phyloP scores from a whole-genome alignment of 2,797 vertebrate species.

The Arctocebus calabarensis region DNA sequence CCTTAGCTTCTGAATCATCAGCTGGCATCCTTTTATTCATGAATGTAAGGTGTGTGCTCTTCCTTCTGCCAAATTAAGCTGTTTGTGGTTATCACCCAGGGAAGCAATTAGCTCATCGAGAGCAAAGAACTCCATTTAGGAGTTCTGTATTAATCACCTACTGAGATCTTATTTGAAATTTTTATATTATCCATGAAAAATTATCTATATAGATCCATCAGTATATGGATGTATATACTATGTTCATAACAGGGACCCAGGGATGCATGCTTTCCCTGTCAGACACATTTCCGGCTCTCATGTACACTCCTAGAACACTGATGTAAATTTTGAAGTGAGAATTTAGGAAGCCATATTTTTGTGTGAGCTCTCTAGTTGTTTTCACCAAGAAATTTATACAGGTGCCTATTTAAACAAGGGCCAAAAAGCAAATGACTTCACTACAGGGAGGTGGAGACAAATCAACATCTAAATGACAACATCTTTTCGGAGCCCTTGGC shows the following conservation, averaged over 20 bases:
- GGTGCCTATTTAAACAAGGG: slow-evolving; percentile 54
- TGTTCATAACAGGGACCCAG: neutral
- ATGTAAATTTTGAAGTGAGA: slow-evolving; percentile 52
- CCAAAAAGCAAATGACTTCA: slow-evolving; percentile 63
- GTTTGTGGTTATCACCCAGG: neutral
- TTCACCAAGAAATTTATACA: slow-evolving; percentile 52
- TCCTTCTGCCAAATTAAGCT: neutral
- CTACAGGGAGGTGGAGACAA: slow-evolving; percentile 20
- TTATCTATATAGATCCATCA: neutral
- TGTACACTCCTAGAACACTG: slow-evolving; percentile 41
- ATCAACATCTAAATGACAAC: slow-evolving; percentile 63
- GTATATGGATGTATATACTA: no score
- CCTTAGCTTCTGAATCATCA: rapidly evolving
- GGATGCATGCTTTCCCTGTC: neutral
- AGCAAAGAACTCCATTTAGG: neutral
- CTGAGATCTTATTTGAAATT: neutral
- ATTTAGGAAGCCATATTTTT: slow-evolving; percentile 60
- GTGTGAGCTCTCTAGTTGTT: slow-evolving; percentile 64
- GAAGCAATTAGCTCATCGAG: slow-evolving; percentile 24
- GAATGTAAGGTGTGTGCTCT: rapidly evolving
- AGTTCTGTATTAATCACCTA: neutral
- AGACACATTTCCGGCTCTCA: slow-evolving; percentile 55
- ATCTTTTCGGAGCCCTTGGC: neutral
- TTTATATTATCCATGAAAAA: neutral
- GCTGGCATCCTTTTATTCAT: neutral